phyloP scores from a whole-genome alignment of 2,113 vertebrate genomes.

The Colinus virginianus region DNA sequence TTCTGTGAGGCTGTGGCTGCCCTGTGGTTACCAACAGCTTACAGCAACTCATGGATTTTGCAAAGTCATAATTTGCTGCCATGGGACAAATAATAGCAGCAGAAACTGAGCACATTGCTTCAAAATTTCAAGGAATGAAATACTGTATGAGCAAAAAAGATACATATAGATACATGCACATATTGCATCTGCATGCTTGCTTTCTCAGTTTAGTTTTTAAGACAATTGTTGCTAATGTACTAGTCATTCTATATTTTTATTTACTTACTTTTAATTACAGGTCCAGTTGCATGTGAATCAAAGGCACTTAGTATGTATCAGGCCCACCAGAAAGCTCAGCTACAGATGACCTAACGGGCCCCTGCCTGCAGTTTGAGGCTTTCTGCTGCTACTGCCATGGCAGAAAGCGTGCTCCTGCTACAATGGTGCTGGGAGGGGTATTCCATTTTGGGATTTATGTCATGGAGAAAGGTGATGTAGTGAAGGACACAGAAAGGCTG shows the following conservation, averaged over 20 bases:
- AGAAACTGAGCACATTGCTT: conserved; percentile 49
- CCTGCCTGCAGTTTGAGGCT: not conserved
- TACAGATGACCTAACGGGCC: not conserved
- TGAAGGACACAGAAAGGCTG: not conserved
- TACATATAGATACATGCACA: not conserved
- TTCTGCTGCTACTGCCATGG: not conserved
- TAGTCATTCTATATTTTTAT: not conserved
- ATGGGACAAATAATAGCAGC: conserved; percentile 58
- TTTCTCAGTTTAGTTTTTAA: not conserved
- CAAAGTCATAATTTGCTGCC: conserved; percentile 54
- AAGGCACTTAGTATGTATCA: not conserved
- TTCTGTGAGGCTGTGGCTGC: not conserved
- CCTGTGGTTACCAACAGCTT: conserved; percentile 5
- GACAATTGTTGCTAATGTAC: not conserved
- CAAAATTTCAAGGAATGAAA: conserved; percentile 68
- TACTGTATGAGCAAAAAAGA: conserved; percentile 50
- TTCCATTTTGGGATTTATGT: not conserved
- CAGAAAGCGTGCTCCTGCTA: not conserved
- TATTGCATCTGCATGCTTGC: conserved; percentile 42
- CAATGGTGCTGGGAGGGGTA: not conserved
- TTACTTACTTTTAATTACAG: not conserved
- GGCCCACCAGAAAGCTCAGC: not conserved
- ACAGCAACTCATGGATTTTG: conserved; percentile 36
- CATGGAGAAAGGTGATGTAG: not conserved
- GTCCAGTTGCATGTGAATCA: not conserved